A percentile compares a stretch with the other conserved stretches of the same genome.
These are phyloP conservation scores for Himalopsyche japonica DNA, from an alignment of 2,888 invertebrate genomes.

Conservation along the genomic window DNA sequence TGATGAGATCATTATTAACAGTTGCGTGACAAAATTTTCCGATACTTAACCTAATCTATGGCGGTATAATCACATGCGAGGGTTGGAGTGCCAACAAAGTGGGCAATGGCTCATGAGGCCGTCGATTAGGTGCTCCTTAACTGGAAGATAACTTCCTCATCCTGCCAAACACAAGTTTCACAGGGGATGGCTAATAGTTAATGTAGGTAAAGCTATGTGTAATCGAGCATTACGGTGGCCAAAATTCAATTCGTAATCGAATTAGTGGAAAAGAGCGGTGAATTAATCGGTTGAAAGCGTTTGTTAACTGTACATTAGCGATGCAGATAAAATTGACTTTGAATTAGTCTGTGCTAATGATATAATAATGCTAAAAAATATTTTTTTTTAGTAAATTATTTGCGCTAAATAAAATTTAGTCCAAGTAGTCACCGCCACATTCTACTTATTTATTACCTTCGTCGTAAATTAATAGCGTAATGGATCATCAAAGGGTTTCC, in stretches of 20 bases:
- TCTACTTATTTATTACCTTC: no score
- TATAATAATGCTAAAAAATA: no score
- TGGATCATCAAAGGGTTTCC: no score
- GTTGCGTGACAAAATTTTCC: neutral
- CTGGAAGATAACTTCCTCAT: constrained; percentile 23
- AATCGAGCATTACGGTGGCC: neutral
- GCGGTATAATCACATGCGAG: neutral
- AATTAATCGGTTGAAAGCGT: neutral
- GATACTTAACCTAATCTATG: neutral
- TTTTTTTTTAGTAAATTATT: no score
- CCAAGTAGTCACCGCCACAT: no score
- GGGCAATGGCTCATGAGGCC: neutral
- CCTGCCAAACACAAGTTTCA: neutral
- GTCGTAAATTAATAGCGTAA: no score
- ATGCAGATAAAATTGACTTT: neutral
- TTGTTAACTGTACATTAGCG: neutral
- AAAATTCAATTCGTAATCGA: neutral
- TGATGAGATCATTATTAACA: neutral
- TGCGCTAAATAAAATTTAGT: no score
- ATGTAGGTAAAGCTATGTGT: neutral
- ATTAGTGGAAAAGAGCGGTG: neutral
- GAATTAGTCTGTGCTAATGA: no score
- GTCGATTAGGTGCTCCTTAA: constrained; percentile 27
- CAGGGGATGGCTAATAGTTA: neutral
- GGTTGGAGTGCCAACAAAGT: neutral